Conservation (phyloP, 92 coral and sea anemone species). For the Epizoanthus fatuus region DNA sequence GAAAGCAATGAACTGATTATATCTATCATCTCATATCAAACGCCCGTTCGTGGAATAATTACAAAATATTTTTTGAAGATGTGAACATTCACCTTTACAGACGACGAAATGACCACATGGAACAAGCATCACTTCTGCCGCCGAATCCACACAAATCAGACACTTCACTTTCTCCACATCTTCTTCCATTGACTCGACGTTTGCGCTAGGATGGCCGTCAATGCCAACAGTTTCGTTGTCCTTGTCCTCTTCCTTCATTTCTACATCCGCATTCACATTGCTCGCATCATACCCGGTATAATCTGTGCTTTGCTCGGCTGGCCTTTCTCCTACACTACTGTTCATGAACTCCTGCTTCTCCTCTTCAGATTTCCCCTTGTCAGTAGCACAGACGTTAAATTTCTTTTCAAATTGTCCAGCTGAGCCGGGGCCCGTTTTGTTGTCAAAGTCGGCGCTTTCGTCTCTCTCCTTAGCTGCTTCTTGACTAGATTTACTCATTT, state of each 20-base stretch:
- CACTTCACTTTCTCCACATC: constrained; percentile 16
- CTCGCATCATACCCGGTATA: background rate
- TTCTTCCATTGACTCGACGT: too few relatives aligned
- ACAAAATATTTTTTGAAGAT: background rate
- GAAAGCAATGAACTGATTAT: too few relatives aligned
- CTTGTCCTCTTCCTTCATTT: too few relatives aligned
- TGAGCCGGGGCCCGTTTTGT: too few relatives aligned
- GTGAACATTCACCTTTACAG: constrained; percentile 50
- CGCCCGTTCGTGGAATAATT: background rate
- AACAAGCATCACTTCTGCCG: constrained; percentile 57
- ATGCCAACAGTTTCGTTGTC: too few relatives aligned
- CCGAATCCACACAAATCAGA: constrained; percentile 59
- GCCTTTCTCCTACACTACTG: background rate
- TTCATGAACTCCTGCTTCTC: background rate
- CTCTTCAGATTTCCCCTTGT: background rate
- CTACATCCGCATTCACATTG: too few relatives aligned
- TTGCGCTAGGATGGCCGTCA: background rate
- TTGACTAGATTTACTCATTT: background rate
- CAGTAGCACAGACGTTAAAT: background rate
- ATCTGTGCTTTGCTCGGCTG: background rate
- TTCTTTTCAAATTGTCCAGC: background rate
- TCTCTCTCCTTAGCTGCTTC: constrained; percentile 1
- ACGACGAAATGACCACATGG: constrained; percentile 72
- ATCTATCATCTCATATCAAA: too few relatives aligned
- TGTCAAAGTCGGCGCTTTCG: background rate